Base-by-base conservation (phyloP, 2,888 invertebrate species). In the Ashinkailepas kermadecensis region DNA sequence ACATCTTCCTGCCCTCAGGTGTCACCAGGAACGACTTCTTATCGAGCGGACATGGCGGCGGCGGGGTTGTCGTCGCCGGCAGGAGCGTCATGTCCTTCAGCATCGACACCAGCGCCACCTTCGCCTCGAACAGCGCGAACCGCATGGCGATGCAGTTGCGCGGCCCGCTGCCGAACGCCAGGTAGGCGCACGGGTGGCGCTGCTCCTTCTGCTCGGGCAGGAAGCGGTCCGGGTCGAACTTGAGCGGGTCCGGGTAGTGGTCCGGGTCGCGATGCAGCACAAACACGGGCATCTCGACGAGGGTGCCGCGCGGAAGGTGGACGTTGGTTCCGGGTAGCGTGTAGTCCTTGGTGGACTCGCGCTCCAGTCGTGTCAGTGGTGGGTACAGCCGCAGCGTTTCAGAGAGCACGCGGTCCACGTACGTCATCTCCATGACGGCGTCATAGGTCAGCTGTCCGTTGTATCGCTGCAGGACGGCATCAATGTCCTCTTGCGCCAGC, bases 381-480 rank as follows among this genome's bases (percentile, higher is more conserved):
- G 91, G 91, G 86, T 90, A 91, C 84, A 91, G 90, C 67, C 91
- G 87, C 84, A 91, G 86, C 1, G 91, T 90, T 87, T 91, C 91
- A 90, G 86, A 70, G 87, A 88, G 82, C 12, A 90, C 89, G 87
- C 90, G 90, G 81, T 91, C 90, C 85, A 91, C 84, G 84, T 90
- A 91, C 78, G 88, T 88, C 86, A 91, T 89, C 58, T 87, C 88
- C 9, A 88, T 87, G 1, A 89, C 85, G 2, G 86, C 87, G 82
- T 91, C 91, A 84, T 90, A 91, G 0, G 89, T 89, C 82, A 90
- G 87, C 78, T 88, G 85, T 1, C 89, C 89, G 11, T 87, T 87
- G 83, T 89, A 85, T 82, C 88, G 88, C 0, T 86, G 86, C 13
- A 90, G 12, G 62, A 18, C 62, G 18, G 10, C 62, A 18, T 62